These are phyloP conservation scores for Dicranocentrus wangi DNA, from an alignment of 2,888 invertebrate species.

Conservation along the genomic window DNA sequence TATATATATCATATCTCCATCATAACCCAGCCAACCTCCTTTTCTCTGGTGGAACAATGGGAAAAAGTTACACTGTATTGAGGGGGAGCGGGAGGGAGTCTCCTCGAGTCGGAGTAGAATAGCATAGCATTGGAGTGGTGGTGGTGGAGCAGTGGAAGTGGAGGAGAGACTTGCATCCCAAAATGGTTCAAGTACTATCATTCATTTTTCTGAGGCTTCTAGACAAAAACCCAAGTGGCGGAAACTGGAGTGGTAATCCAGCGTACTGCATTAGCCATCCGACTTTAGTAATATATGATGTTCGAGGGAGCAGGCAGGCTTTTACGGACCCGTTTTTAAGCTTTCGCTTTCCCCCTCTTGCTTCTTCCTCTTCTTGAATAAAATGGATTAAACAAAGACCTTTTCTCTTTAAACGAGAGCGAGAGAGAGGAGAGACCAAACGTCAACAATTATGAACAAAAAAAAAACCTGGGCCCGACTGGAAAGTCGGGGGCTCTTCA, in stretches of 20 bases:
- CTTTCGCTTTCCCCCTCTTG: too few relatives aligned
- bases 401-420: too few relatives aligned
- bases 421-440: constrained; percentile 16
- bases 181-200: constrained; percentile 1
- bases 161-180: not conserved
- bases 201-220: constrained; percentile 4
- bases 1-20: constrained; percentile 6
- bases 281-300: not conserved
- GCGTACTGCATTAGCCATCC: constrained; percentile 22
- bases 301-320: constrained; percentile 12
- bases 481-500: constrained; percentile 4
- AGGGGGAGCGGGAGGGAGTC: not conserved
- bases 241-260: constrained; percentile 42
- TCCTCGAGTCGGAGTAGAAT: too few relatives aligned
- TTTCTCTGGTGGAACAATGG: not conserved
- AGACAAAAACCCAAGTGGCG: constrained; percentile 25
- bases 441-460: constrained; percentile 39
- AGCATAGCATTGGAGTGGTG: too few relatives aligned
- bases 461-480: too few relatives aligned
- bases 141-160: too few relatives aligned
- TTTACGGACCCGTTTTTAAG: not conserved
- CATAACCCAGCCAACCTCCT: not conserved
- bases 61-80: constrained; percentile 1
- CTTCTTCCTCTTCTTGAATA: constrained; percentile 20
- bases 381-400: constrained; percentile 41